These are phyloP conservation scores for Gymnothorax javanicus DNA, from an alignment of 2,797 vertebrate species.

Conservation along the genomic window DNA sequence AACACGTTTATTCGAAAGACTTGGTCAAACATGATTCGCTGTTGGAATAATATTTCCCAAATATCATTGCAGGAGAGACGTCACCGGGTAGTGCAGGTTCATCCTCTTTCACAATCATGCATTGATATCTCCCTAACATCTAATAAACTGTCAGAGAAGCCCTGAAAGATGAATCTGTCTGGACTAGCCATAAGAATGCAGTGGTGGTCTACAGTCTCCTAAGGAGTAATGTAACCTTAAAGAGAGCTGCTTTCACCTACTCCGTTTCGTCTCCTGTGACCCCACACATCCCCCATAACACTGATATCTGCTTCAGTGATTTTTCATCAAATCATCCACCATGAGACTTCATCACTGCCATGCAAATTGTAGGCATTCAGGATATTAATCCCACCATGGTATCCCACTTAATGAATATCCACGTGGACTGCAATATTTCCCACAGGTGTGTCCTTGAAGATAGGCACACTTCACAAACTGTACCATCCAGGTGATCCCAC, in stretches of 20 bases:
- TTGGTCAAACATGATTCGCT: constrained; percentile 55
- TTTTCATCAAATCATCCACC: too few relatives aligned
- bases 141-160: not conserved
- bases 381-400: too few relatives aligned
- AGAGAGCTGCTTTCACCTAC: not conserved
- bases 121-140: too few relatives aligned
- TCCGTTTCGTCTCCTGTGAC: not conserved
- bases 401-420: too few relatives aligned
- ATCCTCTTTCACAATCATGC: constrained; percentile 28
- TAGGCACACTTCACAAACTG: too few relatives aligned
- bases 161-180: constrained; percentile 19
- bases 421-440: too few relatives aligned
- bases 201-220: not conserved
- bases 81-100: constrained; percentile 32
- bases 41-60: constrained; percentile 43
- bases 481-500: too few relatives aligned
- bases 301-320: too few relatives aligned
- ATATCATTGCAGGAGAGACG: constrained; percentile 28
- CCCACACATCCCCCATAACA: not conserved
- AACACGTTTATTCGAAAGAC: constrained; percentile 57
- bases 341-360: too few relatives aligned
- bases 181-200: not conserved
- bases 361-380: too few relatives aligned
- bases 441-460: too few relatives aligned
- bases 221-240: not conserved